phyloP scores from a whole-genome alignment of 2,888 invertebrate genomes.

The Drosophila flavopinicola region DNA sequence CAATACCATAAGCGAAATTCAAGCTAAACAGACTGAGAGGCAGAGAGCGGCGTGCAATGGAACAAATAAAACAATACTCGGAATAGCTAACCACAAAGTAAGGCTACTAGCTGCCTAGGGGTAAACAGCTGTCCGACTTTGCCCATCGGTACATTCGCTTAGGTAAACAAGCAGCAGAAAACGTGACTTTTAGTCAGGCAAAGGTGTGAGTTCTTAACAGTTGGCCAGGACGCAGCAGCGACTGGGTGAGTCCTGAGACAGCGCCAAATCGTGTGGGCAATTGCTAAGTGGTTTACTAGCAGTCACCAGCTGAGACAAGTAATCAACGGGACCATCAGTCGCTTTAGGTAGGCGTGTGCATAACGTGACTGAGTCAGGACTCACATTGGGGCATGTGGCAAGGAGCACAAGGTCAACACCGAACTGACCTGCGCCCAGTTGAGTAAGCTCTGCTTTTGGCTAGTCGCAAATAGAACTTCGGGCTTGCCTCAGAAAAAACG shows the following conservation, averaged over 20 bases:
- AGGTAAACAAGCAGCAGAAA: conserved; percentile 35
- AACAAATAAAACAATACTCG: neutral
- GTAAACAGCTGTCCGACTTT: conserved; percentile 33
- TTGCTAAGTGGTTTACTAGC: conserved; percentile 33
- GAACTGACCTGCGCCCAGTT: conserved; percentile 45
- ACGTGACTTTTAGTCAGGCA: conserved; percentile 38
- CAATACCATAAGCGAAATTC: conserved; percentile 35
- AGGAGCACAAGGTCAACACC: conserved; percentile 44
- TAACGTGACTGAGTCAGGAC: conserved; percentile 26
- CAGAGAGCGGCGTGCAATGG: neutral
- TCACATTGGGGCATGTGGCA: conserved; percentile 26
- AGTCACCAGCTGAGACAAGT: conserved; percentile 40
- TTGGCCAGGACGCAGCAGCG: conserved; percentile 7
- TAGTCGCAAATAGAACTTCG: neutral
- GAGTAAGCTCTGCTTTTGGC: conserved; percentile 7
- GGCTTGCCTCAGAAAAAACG: conserved; percentile 17
- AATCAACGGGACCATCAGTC: conserved; percentile 45
- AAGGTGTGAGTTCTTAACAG: neutral
- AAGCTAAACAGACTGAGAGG: conserved; percentile 10
- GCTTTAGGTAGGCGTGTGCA: conserved; percentile 18
- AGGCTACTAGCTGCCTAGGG: conserved; percentile 8
- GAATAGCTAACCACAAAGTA: neutral
- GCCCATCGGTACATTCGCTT: conserved; percentile 17
- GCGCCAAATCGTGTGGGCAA: conserved; percentile 31
- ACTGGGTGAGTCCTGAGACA: conserved; percentile 11